phyloP scores from a whole-genome alignment of 2,888 invertebrate genomes.

The Orchesellides sinensis region DNA sequence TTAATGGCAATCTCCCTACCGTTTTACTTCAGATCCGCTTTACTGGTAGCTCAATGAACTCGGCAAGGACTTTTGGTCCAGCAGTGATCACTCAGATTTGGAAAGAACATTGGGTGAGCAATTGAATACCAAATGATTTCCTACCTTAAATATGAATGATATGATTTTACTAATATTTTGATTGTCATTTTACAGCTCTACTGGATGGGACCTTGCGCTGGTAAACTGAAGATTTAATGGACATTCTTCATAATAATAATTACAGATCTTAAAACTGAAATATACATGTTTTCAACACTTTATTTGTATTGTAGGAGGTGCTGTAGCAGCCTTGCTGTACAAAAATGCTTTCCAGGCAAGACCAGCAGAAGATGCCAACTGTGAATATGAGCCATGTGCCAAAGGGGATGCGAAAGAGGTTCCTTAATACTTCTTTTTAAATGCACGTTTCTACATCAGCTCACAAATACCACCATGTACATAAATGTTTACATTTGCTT shows the following conservation, averaged over 20 bases:
- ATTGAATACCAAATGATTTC: too few species aligned
- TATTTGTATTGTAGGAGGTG: constrained; percentile 61
- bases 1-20: too few species aligned
- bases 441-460: constrained; percentile 41
- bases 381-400: constrained; percentile 70
- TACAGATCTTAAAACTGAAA: neutral
- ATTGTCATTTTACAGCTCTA: constrained; percentile 64
- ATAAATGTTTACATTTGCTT: too few species aligned
- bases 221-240: neutral
- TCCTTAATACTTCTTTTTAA: constrained; percentile 34
- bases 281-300: neutral
- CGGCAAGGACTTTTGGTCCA: constrained; percentile 73
- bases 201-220: constrained; percentile 73
- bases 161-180: constrained; percentile 16
- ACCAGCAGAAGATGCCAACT: constrained; percentile 41
- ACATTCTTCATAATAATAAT: neutral
- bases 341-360: constrained; percentile 67
- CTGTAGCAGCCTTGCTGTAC: constrained; percentile 73
- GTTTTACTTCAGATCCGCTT: constrained; percentile 68
- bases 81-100: constrained; percentile 69
- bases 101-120: constrained; percentile 75
- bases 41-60: constrained; percentile 74
- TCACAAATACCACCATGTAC: neutral
- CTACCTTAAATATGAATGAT: neutral
- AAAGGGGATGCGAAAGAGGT: constrained; percentile 74